A percentile compares a stretch with the other conserved stretches of the same genome.
Conservation (phyloP, 2,888 invertebrate species). For the Odontocolon sp. region DNA sequence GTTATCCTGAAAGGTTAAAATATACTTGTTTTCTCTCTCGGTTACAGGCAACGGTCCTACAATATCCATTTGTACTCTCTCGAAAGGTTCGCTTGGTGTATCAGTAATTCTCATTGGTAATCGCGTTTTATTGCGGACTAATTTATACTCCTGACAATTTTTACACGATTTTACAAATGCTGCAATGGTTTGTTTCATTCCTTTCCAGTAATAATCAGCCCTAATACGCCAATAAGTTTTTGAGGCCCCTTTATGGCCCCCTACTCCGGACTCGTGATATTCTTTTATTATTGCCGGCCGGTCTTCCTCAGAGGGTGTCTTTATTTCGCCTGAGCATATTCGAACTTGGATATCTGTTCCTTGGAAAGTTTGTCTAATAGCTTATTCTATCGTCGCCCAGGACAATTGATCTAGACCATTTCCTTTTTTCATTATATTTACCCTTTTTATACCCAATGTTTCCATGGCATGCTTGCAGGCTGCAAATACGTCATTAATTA, state of each 20-base stretch:
- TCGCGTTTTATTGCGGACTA: not conserved
- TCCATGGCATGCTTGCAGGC: constrained; percentile 27
- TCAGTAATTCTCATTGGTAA: not conserved
- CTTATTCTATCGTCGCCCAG: constrained; percentile 9
- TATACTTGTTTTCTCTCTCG: not conserved
- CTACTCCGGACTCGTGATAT: constrained; percentile 5
- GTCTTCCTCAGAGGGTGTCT: not conserved
- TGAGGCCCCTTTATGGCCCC: constrained; percentile 2
- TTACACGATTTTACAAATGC: not conserved
- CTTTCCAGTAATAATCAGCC: not conserved
- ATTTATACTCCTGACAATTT: constrained; percentile 3
- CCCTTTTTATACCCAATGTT: not conserved
- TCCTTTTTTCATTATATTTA: constrained; percentile 10
- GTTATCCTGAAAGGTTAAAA: too few species aligned
- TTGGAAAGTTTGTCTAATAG: constrained; percentile 1
- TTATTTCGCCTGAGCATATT: constrained; percentile 26
- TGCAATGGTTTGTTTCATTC: not conserved
- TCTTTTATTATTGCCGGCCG: not conserved
- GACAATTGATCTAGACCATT: constrained; percentile 5
- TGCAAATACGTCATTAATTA: not conserved
- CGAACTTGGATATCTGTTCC: not conserved
- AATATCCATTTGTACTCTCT: too few species aligned
- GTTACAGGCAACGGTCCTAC: constrained; percentile 2
- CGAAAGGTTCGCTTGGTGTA: not conserved
- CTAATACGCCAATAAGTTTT: not conserved